phyloP scores from a whole-genome alignment of 2,888 invertebrate genomes.

The Parnassius orleans region DNA sequence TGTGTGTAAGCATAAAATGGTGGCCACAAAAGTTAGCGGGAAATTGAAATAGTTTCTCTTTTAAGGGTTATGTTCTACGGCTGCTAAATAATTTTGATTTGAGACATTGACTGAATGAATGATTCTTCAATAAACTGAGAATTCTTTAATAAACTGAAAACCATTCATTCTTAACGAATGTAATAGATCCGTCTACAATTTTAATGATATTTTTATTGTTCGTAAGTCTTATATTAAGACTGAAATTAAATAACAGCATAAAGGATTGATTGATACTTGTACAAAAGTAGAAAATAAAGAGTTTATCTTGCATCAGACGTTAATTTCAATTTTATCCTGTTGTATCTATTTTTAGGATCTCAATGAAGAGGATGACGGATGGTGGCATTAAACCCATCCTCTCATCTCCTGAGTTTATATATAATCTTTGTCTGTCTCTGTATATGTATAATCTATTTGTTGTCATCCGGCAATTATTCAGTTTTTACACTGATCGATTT shows the following conservation, averaged over 20 bases:
- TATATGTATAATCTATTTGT: constrained; percentile 45
- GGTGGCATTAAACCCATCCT: constrained; percentile 11
- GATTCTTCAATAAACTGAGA: no score
- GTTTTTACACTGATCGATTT: constrained; percentile 34
- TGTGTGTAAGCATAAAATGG: constrained; percentile 43
- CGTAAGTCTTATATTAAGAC: no score
- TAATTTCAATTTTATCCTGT: neutral
- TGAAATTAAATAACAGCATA: no score
- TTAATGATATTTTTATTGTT: no score
- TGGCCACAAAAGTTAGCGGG: constrained; percentile 41
- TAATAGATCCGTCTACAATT: no score
- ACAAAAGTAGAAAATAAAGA: no score
- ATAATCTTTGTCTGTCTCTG: constrained; percentile 28
- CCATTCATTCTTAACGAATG: no score
- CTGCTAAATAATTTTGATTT: constrained; percentile 23
- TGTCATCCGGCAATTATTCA: constrained; percentile 49
- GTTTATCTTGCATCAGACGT: no score
- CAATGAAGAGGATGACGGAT: constrained; percentile 16
- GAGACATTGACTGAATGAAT: neutral
- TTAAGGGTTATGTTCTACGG: constrained; percentile 37
- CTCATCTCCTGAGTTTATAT: constrained; percentile 7
- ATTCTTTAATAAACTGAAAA: neutral
- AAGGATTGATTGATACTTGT: no score
- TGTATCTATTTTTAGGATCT: constrained; percentile 7
- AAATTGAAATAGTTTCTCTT: constrained; percentile 37